Conservation (phyloP, 30 jellyfish, hydroid and myxozoan species). For the Hydractinia echinata region DNA sequence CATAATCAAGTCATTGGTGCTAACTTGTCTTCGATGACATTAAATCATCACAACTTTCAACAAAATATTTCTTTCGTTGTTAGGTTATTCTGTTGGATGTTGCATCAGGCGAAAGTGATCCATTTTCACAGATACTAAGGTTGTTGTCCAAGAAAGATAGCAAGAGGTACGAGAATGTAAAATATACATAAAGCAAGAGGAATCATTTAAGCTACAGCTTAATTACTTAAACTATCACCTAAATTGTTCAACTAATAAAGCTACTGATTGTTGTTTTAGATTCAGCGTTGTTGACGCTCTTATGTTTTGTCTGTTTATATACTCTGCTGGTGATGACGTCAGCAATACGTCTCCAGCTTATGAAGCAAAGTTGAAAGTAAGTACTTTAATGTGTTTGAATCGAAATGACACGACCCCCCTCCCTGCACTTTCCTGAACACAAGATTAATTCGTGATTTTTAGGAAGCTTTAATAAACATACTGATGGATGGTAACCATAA, state of each 20-base stretch:
- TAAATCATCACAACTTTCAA: too few species aligned
- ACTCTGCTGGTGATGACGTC: constrained; percentile 61
- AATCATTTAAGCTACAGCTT: background rate
- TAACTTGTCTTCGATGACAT: too few species aligned
- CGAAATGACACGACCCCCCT: background rate
- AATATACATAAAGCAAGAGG: background rate
- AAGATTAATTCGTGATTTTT: background rate
- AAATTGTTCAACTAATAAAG: background rate
- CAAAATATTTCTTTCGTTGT: background rate
- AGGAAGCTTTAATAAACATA: constrained; percentile 65
- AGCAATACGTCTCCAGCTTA: constrained; percentile 38
- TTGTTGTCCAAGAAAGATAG: constrained; percentile 41
- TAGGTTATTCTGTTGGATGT: constrained; percentile 59
- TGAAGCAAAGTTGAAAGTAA: constrained; percentile 68
- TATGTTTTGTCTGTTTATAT: constrained; percentile 53
- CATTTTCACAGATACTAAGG: constrained; percentile 18
- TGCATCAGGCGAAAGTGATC: constrained; percentile 27
- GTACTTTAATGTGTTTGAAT: too few species aligned
- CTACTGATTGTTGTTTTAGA: constrained; percentile 17
- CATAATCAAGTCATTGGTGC: too few species aligned
- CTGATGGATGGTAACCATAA: constrained; percentile 69
- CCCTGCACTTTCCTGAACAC: background rate
- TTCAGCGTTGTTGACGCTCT: constrained; percentile 71
- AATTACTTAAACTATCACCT: too few species aligned
- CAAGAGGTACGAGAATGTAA: constrained; percentile 11